phyloP scores from a whole-genome alignment of 2,113 vertebrate genomes.

The Grantiella picta region DNA sequence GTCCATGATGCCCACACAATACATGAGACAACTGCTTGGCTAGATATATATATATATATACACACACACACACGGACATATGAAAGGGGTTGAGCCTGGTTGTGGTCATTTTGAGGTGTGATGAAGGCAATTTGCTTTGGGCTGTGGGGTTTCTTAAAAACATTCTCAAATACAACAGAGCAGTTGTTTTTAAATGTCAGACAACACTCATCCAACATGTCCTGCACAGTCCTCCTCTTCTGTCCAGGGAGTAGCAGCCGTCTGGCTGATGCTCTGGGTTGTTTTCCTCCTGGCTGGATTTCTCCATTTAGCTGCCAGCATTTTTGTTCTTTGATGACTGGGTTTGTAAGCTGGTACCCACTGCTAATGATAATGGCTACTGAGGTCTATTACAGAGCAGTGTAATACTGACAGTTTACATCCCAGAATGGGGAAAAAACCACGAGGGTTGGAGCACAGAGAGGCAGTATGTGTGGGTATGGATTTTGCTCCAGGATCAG shows the following conservation, averaged over 20 bases:
- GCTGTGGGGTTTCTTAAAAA: background rate
- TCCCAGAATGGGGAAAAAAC: background rate
- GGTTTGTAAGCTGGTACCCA: slow-evolving; percentile 62
- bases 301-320: slow-evolving; percentile 53
- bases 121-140: background rate
- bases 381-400: slow-evolving; percentile 43
- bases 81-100: background rate
- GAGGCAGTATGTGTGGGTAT: slow-evolving; percentile 27
- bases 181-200: slow-evolving; percentile 27
- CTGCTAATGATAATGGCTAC: slow-evolving; percentile 37
- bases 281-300: slow-evolving; percentile 63
- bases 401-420: background rate
- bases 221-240: background rate
- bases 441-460: background rate
- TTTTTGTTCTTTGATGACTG: slow-evolving; percentile 58
- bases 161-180: background rate
- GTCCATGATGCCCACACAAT: background rate
- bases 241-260: slow-evolving; percentile 3
- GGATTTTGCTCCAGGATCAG: slow-evolving; percentile 46
- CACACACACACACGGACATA: background rate
- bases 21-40: background rate
- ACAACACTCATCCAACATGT: slow-evolving; percentile 3
- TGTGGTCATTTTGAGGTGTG: background rate
- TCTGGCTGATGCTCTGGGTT: slow-evolving; percentile 51
- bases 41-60: rapidly evolving